Base-by-base conservation (phyloP, 2,113 vertebrate species). In the Chrysemys picta region DNA sequence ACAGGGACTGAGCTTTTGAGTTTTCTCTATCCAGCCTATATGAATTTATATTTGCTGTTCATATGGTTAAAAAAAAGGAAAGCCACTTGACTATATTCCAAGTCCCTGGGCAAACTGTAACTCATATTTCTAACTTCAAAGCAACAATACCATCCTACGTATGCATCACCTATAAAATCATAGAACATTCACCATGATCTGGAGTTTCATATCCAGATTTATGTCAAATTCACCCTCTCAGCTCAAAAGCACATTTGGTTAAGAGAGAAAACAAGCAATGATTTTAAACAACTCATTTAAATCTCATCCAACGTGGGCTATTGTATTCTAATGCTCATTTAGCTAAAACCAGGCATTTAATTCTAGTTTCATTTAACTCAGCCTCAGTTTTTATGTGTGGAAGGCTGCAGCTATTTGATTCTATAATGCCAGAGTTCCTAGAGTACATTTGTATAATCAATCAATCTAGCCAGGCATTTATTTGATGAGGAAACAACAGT, bases 21-120 rank as follows among this genome's bases (percentile, higher is more conserved):
- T 94, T 95, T 94, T 91, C 95, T 31, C 53, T 88, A 92, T 96
- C 92, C 89, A 85, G 85, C 78, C 94, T 84, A 97, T 94, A 89
- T 92, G 80, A 92, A 95, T 94, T 83, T 95, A 29, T 93, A 91
- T 92, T 96, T 97, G 94, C 96, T 94, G 87, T 95, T 97, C 94
- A 85, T 96, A 88, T 92, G 93, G 94, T 82, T 96, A 87, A 93
- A 93, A 97, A 96, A 97, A 93, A 97, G 89, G 93, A 92, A 95
- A 97, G 95, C 91, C 92, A 79, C 85, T 96, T 95, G 94, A 82
- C 94, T 95, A 80, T 2, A 75, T 95, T 97, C 95, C 96, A 96
- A 96, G 50, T 83, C 93, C 94, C 95, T 92, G 94, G 96, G 95
- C 93, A 97, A 97, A 95, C 85, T 82, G 84, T 87, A 95, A 72